A percentile compares a stretch with the other conserved stretches of the same genome.
These are phyloP conservation scores for Drosophila bunnanda DNA, from an alignment of 2,888 invertebrate species.

Conservation along the genomic window DNA sequence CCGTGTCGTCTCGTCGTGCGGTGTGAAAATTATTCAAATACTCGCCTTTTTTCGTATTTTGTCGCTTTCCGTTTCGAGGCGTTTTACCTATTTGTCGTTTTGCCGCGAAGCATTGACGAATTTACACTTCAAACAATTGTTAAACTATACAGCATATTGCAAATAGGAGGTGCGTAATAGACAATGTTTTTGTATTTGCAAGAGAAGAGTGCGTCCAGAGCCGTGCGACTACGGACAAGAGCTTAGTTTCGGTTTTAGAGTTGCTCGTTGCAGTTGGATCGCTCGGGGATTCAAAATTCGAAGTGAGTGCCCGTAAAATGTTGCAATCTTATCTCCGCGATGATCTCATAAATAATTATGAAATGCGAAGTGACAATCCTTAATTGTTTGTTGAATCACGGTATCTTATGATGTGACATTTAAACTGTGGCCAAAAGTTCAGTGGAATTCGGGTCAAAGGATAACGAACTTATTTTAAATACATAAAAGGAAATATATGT, in stretches of 20 bases:
- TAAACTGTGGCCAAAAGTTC: background rate
- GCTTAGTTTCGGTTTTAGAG: conserved; percentile 66
- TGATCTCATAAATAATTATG: conserved; percentile 4
- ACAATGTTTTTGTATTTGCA: conserved; percentile 62
- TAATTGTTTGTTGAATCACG: background rate
- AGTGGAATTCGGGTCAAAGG: background rate
- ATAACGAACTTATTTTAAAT: background rate
- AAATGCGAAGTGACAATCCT: background rate
- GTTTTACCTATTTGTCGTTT: conserved; percentile 26
- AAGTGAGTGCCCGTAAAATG: conserved; percentile 11
- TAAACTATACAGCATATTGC: conserved; percentile 67
- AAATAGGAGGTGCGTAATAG: conserved; percentile 71
- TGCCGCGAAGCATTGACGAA: conserved; percentile 59
- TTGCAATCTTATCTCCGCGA: conserved; percentile 3
- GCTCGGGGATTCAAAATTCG: conserved; percentile 5
- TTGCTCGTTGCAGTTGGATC: conserved; percentile 60
- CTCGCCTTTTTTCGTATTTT: conserved; percentile 49
- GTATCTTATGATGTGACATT: background rate
- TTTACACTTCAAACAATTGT: conserved; percentile 77
- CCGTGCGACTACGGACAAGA: conserved; percentile 37
- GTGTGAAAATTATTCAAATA: conserved; percentile 74
- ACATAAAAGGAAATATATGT: background rate
- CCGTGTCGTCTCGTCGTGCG: conserved; percentile 26
- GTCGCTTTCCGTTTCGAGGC: conserved; percentile 17
- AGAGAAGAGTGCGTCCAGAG: conserved; percentile 45